Conservation (phyloP, 2,797 vertebrate genomes). For the Pipistrellus kuhlii region DNA sequence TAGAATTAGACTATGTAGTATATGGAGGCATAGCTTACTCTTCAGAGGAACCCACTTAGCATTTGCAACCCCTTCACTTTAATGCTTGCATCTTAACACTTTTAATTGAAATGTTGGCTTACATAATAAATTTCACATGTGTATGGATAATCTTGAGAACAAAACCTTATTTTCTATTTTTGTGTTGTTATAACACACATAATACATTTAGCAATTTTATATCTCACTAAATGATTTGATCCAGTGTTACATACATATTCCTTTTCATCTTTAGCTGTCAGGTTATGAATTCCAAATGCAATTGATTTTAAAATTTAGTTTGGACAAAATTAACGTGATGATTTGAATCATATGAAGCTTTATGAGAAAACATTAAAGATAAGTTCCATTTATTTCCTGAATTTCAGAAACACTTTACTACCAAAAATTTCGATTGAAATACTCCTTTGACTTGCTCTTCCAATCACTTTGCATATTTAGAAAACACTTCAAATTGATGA, state of each 20-base stretch:
- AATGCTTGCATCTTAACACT: background rate
- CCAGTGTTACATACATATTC: constrained; percentile 22
- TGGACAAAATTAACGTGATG: constrained; percentile 54
- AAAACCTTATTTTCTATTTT: constrained; percentile 23
- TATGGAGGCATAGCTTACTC: background rate
- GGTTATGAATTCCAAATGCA: constrained; percentile 70
- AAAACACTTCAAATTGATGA: constrained; percentile 77
- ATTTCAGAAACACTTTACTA: constrained; percentile 65
- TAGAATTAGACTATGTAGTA: constrained; percentile 8
- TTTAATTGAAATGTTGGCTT: background rate
- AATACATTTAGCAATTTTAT: constrained; percentile 4
- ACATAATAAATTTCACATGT: background rate
- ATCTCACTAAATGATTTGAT: constrained; percentile 55
- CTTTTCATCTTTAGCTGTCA: constrained; percentile 61
- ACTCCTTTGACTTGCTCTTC: constrained; percentile 34
- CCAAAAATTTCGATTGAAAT: constrained; percentile 58
- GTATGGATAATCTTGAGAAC: background rate
- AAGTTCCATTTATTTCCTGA: background rate
- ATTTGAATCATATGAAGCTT: constrained; percentile 61
- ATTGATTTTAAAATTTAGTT: constrained; percentile 70
- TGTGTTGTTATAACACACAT: constrained; percentile 25
- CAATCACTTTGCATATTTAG: constrained; percentile 62
- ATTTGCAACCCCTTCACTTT: background rate
- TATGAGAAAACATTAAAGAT: constrained; percentile 55
- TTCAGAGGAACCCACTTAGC: constrained; percentile 7